Conservation (phyloP, 1,140 invertebrate species). For the Neocloeon triangulifer region DNA sequence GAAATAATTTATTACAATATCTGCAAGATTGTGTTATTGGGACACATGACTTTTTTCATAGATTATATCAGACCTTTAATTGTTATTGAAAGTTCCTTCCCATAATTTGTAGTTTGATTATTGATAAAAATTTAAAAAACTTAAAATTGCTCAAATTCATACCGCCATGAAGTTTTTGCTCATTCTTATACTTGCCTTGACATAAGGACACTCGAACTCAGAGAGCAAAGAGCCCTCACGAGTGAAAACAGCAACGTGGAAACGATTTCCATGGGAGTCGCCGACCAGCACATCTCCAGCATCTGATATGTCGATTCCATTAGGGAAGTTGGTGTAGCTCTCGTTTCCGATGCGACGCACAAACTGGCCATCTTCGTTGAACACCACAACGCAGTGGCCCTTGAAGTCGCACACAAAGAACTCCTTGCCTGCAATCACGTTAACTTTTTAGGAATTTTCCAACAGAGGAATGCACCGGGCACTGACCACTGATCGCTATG, state of each 20-base stretch:
- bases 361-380: slow-evolving; percentile 76
- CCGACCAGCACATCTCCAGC: slow-evolving; percentile 89
- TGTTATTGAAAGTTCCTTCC: no score
- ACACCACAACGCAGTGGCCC: slow-evolving; percentile 90
- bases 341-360: slow-evolving; percentile 83
- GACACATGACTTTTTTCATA: no score
- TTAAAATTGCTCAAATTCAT: no score
- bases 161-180: no score
- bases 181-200: slow-evolving; percentile 71
- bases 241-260: slow-evolving; percentile 86
- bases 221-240: slow-evolving; percentile 66
- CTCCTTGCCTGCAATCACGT: slow-evolving; percentile 44
- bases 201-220: slow-evolving; percentile 89
- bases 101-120: no score
- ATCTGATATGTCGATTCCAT: slow-evolving; percentile 92
- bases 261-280: slow-evolving; percentile 92
- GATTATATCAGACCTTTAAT: no score
- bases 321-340: slow-evolving; percentile 88
- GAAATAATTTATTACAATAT: no score
- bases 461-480: slow-evolving; percentile 2
- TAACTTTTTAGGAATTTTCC: not conserved
- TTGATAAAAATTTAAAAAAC: no score
- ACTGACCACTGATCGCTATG: slow-evolving; percentile 71
- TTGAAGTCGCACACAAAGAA: slow-evolving; percentile 97
- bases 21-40: no score